These are phyloP conservation scores for Phengaris alcon DNA, from an alignment of 2,888 invertebrate genomes.

Conservation along the genomic window DNA sequence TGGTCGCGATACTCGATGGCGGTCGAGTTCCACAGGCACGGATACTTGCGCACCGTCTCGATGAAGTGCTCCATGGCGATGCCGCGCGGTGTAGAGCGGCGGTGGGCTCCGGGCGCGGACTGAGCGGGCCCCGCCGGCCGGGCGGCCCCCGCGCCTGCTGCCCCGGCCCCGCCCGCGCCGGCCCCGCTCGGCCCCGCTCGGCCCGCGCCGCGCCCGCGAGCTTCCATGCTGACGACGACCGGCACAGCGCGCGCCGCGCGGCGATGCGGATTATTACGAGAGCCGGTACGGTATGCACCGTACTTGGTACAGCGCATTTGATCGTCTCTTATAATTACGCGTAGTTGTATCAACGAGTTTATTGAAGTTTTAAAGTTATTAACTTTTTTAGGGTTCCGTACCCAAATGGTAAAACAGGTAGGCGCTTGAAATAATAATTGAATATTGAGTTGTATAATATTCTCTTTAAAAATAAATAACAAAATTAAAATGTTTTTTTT, in stretches of 20 bases:
- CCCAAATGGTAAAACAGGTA: too few relatives aligned
- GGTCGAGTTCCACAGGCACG: conserved; percentile 72
- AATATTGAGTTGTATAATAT: too few relatives aligned
- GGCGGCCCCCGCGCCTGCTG: conserved; percentile 44
- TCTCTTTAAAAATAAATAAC: too few relatives aligned
- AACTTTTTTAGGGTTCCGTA: too few relatives aligned
- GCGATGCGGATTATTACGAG: background rate
- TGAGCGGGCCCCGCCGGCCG: conserved; percentile 41
- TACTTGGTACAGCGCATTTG: background rate
- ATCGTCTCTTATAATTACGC: too few relatives aligned
- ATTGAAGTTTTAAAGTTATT: too few relatives aligned
- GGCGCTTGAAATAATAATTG: too few relatives aligned
- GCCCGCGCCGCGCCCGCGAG: conserved; percentile 35
- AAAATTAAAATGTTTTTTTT: too few relatives aligned
- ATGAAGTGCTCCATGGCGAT: conserved; percentile 68
- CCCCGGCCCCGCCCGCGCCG: conserved; percentile 38
- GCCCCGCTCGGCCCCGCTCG: conserved; percentile 34
- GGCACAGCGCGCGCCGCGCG: background rate
- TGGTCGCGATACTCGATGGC: conserved; percentile 74
- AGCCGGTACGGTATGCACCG: background rate
- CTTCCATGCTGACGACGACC: background rate
- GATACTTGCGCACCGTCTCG: conserved; percentile 68
- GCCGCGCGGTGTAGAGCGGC: conserved; percentile 41
- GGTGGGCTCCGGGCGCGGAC: conserved; percentile 40
- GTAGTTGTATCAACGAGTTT: too few relatives aligned